Percentiles rank a stretch among this genome's conserved stretches.
These are phyloP conservation scores for Drosophila orosa DNA, from an alignment of 1,140 invertebrate genomes.

Conservation along the genomic window DNA sequence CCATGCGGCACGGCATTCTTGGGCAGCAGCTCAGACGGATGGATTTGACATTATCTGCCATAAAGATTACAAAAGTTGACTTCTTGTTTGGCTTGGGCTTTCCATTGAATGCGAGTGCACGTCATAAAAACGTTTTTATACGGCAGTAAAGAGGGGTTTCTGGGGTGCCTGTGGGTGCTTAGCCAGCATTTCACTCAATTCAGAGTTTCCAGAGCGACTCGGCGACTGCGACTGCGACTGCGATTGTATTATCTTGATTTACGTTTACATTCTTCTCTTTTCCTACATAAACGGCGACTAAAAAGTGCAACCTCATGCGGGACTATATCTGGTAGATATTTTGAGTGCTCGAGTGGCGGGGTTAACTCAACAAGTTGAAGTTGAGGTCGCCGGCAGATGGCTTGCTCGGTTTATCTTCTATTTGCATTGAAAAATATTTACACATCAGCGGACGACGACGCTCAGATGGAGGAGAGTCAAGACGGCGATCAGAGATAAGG, in stretches of 20 bases:
- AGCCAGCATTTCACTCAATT: slow-evolving; percentile 56
- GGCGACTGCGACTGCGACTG: slow-evolving; percentile 57
- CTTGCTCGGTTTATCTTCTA: slow-evolving; percentile 64
- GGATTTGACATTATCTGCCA: slow-evolving; percentile 80
- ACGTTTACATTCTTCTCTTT: slow-evolving; percentile 62
- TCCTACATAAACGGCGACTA: slow-evolving; percentile 7
- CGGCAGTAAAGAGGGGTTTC: slow-evolving; percentile 21
- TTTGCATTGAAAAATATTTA: slow-evolving; percentile 80
- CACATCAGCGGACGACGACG: slow-evolving; percentile 57
- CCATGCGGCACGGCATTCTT: slow-evolving; percentile 11
- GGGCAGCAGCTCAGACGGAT: slow-evolving; percentile 35
- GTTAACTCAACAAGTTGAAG: slow-evolving; percentile 48
- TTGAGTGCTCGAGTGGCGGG: slow-evolving; percentile 10
- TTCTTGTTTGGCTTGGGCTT: slow-evolving; percentile 67
- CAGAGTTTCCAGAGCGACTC: slow-evolving; percentile 54
- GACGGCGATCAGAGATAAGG: slow-evolving; percentile 15
- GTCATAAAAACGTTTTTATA: slow-evolving; percentile 74
- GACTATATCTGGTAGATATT: slow-evolving; percentile 9
- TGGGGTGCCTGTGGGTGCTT: neutral
- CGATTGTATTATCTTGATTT: slow-evolving; percentile 80
- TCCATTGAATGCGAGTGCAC: slow-evolving; percentile 57
- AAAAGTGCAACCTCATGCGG: slow-evolving; percentile 69
- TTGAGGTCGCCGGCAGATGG: slow-evolving; percentile 44
- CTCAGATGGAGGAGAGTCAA: slow-evolving; percentile 26
- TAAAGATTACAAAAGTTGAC: slow-evolving; percentile 79